Evolutionary conservation across 2,797 vertebrate genomes (phyloP).

Genomic region (Momotus momota): DNA sequence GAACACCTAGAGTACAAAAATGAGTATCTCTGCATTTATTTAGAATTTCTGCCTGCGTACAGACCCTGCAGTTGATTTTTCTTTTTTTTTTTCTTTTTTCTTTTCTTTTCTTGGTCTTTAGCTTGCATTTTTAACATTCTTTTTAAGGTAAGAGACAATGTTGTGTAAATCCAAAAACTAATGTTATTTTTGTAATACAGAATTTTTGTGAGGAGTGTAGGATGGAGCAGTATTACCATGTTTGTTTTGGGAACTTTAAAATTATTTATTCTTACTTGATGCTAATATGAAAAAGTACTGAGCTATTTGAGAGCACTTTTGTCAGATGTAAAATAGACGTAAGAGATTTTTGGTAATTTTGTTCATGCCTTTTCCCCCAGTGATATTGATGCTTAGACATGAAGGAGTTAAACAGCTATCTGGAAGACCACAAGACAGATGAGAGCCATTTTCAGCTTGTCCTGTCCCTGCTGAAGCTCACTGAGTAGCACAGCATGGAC

Average conservation of each 20-base stretch:
- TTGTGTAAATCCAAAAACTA: slow-evolving; percentile 1
- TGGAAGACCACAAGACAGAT: slow-evolving; percentile 80
- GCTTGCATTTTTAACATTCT: slow-evolving; percentile 50
- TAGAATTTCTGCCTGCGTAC: slow-evolving; percentile 39
- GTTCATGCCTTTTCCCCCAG: background rate
- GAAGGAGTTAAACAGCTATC: slow-evolving; percentile 80
- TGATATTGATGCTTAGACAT: background rate
- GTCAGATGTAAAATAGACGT: background rate
- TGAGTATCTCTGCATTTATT: slow-evolving; percentile 55
- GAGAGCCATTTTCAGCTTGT: slow-evolving; percentile 85
- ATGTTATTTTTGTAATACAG: background rate
- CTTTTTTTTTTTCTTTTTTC: background rate
- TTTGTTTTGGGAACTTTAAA: background rate
- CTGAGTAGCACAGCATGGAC: slow-evolving; percentile 84
- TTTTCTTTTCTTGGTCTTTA: slow-evolving; percentile 11
- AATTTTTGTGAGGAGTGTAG: background rate
- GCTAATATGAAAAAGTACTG: background rate
- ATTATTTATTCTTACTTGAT: background rate
- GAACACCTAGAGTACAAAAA: slow-evolving; percentile 70
- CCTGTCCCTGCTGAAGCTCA: slow-evolving; percentile 83
- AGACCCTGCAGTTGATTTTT: slow-evolving; percentile 36
- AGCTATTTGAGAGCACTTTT: background rate
- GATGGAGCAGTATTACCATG: background rate
- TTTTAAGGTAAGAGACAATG: slow-evolving; percentile 22
- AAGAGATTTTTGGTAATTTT: background rate